Percentiles rank a stretch among this genome's conserved stretches.
These are phyloP conservation scores for Eugnorisma glareosa DNA, from an alignment of 2,888 invertebrate genomes.

Conservation along the genomic window DNA sequence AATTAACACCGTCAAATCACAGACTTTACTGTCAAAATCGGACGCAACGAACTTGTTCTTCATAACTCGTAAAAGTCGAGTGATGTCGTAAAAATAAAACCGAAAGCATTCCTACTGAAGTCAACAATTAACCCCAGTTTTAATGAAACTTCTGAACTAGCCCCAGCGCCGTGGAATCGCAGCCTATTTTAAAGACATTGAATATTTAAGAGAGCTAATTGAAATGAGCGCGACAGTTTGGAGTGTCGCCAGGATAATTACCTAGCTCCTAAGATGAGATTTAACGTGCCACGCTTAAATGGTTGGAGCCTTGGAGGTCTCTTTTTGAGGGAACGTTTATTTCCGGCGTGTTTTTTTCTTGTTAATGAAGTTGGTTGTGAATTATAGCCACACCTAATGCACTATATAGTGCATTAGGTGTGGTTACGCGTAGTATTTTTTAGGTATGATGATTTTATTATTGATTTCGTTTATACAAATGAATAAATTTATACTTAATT, in stretches of 20 bases:
- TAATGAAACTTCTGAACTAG: conserved; percentile 89
- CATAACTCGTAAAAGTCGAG: conserved; percentile 82
- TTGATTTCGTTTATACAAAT: not conserved
- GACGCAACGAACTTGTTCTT: conserved; percentile 75
- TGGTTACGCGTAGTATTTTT: not conserved
- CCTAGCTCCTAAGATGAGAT: conserved; percentile 89
- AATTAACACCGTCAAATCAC: conserved; percentile 72
- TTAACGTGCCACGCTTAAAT: conserved; percentile 88
- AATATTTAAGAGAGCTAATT: conserved; percentile 91
- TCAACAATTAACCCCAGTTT: conserved; percentile 87
- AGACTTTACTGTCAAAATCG: conserved; percentile 74
- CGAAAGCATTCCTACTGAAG: conserved; percentile 80
- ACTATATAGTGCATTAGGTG: not conserved
- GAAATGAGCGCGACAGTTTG: conserved; percentile 90
- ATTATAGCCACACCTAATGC: too few species aligned
- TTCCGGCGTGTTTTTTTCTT: conserved; percentile 45
- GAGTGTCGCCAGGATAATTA: conserved; percentile 90
- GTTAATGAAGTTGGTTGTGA: conserved; percentile 42
- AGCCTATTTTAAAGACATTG: conserved; percentile 91
- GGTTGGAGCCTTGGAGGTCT: conserved; percentile 65
- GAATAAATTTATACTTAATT: too few species aligned
- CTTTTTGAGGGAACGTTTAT: conserved; percentile 60
- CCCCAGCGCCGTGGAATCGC: conserved; percentile 80
- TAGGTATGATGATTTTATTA: not conserved
- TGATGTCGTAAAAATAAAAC: conserved; percentile 84